Conservation (phyloP, 2,113 vertebrate species). For the Centropristis striata region DNA sequence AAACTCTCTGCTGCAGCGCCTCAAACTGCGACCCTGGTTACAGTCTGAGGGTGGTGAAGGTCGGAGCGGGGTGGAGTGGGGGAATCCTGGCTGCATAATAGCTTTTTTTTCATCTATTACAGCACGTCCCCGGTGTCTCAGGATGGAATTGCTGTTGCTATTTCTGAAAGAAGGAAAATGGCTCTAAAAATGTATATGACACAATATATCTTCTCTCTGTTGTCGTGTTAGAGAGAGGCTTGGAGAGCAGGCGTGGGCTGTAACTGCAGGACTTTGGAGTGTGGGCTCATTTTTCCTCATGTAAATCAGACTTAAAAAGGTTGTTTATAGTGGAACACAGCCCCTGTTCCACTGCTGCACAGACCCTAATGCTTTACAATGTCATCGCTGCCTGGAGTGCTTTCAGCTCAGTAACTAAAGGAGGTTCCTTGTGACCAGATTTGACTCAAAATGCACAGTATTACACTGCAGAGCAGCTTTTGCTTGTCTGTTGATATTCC, state of each 20-base stretch:
- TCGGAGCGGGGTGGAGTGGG: slow-evolving; percentile 46
- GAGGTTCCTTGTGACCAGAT: slow-evolving; percentile 15
- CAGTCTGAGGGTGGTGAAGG: slow-evolving; percentile 36
- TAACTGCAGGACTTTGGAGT: slow-evolving; percentile 27
- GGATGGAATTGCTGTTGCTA: slow-evolving; percentile 67
- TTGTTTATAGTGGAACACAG: slow-evolving; percentile 62
- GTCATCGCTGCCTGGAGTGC: slow-evolving; percentile 26
- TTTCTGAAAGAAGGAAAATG: slow-evolving; percentile 72
- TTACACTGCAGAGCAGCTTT: not conserved
- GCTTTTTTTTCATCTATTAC: slow-evolving; percentile 71
- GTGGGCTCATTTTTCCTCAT: slow-evolving; percentile 47
- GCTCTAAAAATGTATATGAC: slow-evolving; percentile 62
- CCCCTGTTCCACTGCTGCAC: slow-evolving; percentile 40
- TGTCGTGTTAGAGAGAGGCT: slow-evolving; percentile 20
- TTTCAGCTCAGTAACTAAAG: slow-evolving; percentile 17
- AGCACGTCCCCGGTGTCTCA: slow-evolving; percentile 41
- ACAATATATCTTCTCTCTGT: slow-evolving; percentile 29
- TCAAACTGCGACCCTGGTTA: slow-evolving; percentile 49
- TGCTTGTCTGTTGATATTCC: not conserved
- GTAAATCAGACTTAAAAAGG: slow-evolving; percentile 49
- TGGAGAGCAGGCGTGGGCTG: slow-evolving; percentile 33
- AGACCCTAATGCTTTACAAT: slow-evolving; percentile 16
- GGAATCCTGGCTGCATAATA: slow-evolving; percentile 70
- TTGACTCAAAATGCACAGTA: slow-evolving; percentile 10
- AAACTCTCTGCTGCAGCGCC: slow-evolving; percentile 31